phyloP scores from a whole-genome alignment of 2,113 vertebrate species.

The Xenopus borealis region DNA sequence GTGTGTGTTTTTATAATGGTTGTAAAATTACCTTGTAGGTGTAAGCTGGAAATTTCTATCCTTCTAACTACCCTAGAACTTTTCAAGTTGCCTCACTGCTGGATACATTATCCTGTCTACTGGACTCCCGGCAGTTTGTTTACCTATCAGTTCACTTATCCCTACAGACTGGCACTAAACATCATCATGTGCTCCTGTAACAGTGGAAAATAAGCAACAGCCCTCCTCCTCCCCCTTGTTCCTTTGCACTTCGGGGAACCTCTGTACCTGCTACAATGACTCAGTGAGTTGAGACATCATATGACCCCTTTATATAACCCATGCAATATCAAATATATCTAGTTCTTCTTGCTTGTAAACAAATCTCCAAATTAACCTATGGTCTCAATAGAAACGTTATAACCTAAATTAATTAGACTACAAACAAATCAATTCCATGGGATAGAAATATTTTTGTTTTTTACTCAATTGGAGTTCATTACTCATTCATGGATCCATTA shows the following conservation, averaged over 20 bases:
- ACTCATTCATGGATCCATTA: too few species aligned
- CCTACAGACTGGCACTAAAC: conserved; percentile 22
- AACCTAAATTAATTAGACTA: too few species aligned
- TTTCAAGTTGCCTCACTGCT: background rate
- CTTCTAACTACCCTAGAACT: too few species aligned
- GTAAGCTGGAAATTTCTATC: too few species aligned
- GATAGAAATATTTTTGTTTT: too few species aligned
- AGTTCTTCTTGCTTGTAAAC: background rate
- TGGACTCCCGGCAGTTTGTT: conserved; percentile 21
- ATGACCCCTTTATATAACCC: conserved; percentile 8
- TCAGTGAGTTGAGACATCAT: conserved; percentile 5
- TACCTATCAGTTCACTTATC: conserved; percentile 16
- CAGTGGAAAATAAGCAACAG: conserved; percentile 26
- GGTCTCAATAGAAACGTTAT: too few species aligned
- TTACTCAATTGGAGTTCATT: too few species aligned
- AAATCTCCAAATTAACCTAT: background rate
- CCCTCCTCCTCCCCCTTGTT: conserved; percentile 6
- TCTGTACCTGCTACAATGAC: conserved; percentile 18
- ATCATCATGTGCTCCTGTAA: conserved; percentile 36
- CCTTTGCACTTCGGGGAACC: conserved; percentile 28
- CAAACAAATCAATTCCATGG: too few species aligned
- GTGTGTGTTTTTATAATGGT: too few species aligned
- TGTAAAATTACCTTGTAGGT: too few species aligned
- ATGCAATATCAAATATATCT: background rate
- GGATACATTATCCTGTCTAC: background rate